phyloP scores from a whole-genome alignment of 2,797 vertebrate genomes.

The Coreius guichenoti region DNA sequence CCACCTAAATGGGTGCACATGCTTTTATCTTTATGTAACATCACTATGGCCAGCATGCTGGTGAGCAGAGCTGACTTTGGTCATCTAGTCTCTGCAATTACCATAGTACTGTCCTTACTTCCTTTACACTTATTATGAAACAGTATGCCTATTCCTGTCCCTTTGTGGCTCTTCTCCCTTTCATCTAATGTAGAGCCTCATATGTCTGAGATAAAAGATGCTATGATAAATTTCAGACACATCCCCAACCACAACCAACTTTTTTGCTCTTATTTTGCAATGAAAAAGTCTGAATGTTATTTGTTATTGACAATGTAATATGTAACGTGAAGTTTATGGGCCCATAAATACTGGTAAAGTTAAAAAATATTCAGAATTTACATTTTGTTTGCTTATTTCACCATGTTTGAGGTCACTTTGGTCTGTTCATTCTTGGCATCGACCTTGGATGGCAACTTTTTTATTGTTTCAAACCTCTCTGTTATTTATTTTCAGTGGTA shows the following conservation, averaged over 20 bases:
- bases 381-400: background rate
- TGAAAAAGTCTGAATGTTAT: background rate
- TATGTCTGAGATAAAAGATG: background rate
- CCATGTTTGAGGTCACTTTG: background rate
- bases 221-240: background rate
- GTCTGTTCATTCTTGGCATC: background rate
- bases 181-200: background rate
- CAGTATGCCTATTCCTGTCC: background rate
- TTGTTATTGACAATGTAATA: background rate
- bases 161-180: background rate
- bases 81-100: background rate
- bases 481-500: no score
- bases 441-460: no score
- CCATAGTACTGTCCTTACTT: background rate
- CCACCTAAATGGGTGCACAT: constrained; percentile 20
- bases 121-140: background rate
- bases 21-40: constrained; percentile 38
- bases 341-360: background rate
- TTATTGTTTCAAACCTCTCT: no score
- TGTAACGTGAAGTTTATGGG: background rate
- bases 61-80: background rate
- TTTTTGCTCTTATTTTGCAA: background rate
- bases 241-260: background rate
- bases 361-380: background rate
- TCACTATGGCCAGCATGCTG: background rate